These are phyloP conservation scores for Halichoerus grypus DNA, from an alignment of 2,113 vertebrate genomes.

Conservation along the genomic window DNA sequence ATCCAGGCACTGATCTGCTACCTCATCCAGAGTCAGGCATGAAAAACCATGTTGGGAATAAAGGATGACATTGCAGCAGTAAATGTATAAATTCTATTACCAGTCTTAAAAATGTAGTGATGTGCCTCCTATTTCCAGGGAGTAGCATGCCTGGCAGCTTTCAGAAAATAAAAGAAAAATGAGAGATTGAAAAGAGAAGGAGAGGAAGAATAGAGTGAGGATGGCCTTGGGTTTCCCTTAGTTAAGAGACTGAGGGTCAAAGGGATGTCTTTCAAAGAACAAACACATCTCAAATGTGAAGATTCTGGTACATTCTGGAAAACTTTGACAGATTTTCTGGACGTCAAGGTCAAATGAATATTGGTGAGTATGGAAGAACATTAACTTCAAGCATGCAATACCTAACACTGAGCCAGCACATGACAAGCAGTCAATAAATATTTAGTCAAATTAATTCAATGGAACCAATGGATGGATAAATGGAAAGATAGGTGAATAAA, in stretches of 20 bases:
- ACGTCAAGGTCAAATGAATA: constrained; percentile 17
- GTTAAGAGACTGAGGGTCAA: constrained; percentile 27
- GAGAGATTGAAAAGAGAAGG: not conserved
- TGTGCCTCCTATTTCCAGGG: not conserved
- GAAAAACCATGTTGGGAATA: not conserved
- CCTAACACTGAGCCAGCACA: not conserved
- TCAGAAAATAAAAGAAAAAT: constrained; percentile 26
- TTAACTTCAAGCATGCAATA: not conserved
- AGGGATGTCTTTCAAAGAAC: not conserved
- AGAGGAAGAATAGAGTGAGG: not conserved
- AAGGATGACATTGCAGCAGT: not conserved
- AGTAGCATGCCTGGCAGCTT: not conserved
- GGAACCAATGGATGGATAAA: not conserved
- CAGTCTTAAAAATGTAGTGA: not conserved
- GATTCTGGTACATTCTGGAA: not conserved
- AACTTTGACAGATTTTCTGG: not conserved
- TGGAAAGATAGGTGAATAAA: not conserved
- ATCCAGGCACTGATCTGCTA: not conserved
- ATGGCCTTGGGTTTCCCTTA: not conserved
- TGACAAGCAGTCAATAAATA: not conserved
- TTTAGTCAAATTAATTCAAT: constrained; percentile 17
- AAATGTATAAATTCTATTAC: not conserved
- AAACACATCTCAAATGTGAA: not conserved
- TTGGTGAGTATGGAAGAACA: not conserved
- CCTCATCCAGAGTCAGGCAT: not conserved